These are phyloP conservation scores for Mesaphorura yosii DNA, from an alignment of 1,140 invertebrate genomes.

Conservation along the genomic window DNA sequence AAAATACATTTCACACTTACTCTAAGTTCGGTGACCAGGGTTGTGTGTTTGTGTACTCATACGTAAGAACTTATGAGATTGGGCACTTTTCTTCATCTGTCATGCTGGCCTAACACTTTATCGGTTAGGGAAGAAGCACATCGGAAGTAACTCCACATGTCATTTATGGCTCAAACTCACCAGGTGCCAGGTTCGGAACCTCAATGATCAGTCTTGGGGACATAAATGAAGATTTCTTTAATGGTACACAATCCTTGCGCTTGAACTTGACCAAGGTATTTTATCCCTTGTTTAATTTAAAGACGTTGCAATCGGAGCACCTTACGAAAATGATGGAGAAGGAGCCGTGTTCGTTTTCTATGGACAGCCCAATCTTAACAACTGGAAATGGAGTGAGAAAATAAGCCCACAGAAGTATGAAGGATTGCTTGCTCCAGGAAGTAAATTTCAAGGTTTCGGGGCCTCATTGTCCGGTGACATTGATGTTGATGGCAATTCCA, in stretches of 20 bases:
- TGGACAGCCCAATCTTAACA: constrained; percentile 28
- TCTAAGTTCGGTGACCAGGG: constrained; percentile 41
- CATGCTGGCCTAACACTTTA: no score
- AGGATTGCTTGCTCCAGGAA: not conserved
- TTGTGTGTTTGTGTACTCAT: constrained; percentile 44
- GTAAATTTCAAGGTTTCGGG: not conserved
- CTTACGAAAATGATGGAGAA: constrained; percentile 38
- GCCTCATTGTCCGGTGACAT: not conserved
- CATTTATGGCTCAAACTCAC: not conserved
- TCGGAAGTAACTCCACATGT: no score
- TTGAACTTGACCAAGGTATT: not conserved
- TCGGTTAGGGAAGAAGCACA: no score
- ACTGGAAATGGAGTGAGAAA: not conserved
- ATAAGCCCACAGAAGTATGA: not conserved
- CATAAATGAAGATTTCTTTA: constrained; percentile 4
- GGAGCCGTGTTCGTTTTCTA: constrained; percentile 46
- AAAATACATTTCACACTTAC: not conserved
- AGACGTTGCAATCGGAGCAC: constrained; percentile 44
- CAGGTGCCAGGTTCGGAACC: not conserved
- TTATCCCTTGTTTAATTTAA: not conserved
- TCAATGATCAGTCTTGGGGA: not conserved
- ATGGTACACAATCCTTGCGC: not conserved
- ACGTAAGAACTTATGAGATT: no score
- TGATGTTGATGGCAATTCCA: not conserved
- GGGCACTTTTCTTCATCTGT: no score